Evolutionary conservation across 2,113 vertebrate species (phyloP).

Genomic region (Mirounga angustirostris): DNA sequence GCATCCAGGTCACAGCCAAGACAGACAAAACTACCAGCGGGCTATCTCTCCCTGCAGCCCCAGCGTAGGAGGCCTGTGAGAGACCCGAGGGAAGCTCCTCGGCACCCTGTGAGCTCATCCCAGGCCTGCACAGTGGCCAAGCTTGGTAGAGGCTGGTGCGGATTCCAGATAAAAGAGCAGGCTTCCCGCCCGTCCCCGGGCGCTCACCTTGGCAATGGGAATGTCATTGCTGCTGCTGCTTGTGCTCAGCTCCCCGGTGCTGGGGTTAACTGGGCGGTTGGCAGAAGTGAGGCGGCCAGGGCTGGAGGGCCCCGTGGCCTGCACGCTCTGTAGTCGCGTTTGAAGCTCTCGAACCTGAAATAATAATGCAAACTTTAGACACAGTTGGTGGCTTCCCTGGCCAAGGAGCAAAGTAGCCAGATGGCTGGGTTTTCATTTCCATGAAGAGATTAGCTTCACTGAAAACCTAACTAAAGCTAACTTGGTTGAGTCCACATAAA

Average conservation of each 20-base stretch:
- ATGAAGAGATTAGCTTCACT: background rate
- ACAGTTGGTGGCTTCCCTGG: background rate
- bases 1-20: constrained; percentile 33
- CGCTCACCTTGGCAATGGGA: constrained; percentile 93
- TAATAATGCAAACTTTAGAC: constrained; percentile 32
- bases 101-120: background rate
- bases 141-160: background rate
- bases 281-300: constrained; percentile 89
- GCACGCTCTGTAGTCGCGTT: constrained; percentile 91
- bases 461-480: background rate
- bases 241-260: constrained; percentile 94
- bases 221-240: constrained; percentile 95
- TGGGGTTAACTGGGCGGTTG: constrained; percentile 92
- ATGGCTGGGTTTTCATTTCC: background rate
- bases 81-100: background rate
- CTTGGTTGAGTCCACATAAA: background rate
- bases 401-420: background rate
- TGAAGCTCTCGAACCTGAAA: constrained; percentile 93
- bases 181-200: rapidly evolving
- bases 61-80: rapidly evolving
- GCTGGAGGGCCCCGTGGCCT: constrained; percentile 90
- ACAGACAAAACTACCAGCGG: constrained; percentile 44
- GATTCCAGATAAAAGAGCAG: background rate
- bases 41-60: constrained; percentile 63
- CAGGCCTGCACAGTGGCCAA: background rate